Evolutionary conservation across 2,113 vertebrate genomes (phyloP).

Genomic region (Alouatta palliata): DNA sequence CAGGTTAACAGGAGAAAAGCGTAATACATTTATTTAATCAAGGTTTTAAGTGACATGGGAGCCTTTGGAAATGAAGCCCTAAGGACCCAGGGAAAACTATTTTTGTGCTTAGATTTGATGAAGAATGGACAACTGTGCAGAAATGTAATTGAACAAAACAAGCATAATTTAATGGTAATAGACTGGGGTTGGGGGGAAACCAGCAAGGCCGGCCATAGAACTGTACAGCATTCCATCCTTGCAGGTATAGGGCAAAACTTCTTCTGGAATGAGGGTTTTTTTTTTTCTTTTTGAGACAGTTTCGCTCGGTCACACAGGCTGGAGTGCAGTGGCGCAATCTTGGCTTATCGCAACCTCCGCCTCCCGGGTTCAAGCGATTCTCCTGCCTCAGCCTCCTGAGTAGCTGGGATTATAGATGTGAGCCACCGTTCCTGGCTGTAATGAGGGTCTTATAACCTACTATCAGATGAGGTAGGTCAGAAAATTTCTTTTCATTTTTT

Average conservation of each 20-base stretch:
- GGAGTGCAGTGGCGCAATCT: too few species aligned
- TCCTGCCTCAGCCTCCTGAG: too few species aligned
- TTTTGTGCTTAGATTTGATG: background rate
- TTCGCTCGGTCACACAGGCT: too few species aligned
- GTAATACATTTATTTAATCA: background rate
- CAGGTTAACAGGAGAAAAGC: background rate
- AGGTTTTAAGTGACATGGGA: background rate
- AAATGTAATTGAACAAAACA: background rate
- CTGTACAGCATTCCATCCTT: background rate
- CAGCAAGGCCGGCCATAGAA: background rate
- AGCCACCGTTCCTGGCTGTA: too few species aligned
- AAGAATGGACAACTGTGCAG: background rate
- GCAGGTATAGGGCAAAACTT: background rate
- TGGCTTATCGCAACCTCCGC: too few species aligned
- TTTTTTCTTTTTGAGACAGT: background rate
- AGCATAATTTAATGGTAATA: background rate
- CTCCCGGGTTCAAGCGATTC: too few species aligned
- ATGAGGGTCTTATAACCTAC: too few species aligned
- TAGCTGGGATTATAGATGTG: too few species aligned
- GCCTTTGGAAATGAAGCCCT: background rate
- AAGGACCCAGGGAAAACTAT: background rate
- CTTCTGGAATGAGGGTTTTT: background rate
- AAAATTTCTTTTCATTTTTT: background rate
- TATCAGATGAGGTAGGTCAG: too few species aligned
- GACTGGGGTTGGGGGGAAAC: background rate